Evolutionary conservation across 1,140 invertebrate genomes (phyloP).

Genomic region (Eriosoma lanigerum): DNA sequence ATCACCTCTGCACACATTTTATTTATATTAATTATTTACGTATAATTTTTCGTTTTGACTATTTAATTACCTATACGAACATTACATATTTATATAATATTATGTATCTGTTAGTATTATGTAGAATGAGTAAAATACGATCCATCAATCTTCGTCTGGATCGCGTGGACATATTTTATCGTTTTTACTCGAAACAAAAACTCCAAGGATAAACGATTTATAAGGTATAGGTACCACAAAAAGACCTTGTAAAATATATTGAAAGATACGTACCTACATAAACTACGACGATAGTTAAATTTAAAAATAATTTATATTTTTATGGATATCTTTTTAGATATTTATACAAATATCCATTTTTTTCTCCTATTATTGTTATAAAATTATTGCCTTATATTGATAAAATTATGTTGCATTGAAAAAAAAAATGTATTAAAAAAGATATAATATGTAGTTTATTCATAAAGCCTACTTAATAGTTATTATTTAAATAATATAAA

Average conservation of each 20-base stretch:
- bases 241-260: not conserved
- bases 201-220: slow-evolving; percentile 27
- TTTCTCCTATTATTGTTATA: no score
- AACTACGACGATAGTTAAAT: not conserved
- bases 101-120: not conserved
- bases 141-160: slow-evolving; percentile 31
- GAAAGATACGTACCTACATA: not conserved
- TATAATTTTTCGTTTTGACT: no score
- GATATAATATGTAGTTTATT: no score
- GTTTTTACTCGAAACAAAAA: slow-evolving; percentile 4
- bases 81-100: not conserved
- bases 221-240: not conserved
- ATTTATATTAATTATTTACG: no score
- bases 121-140: slow-evolving; percentile 14
- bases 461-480: no score
- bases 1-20: not conserved
- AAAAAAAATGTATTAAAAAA: no score
- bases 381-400: no score
- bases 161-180: slow-evolving; percentile 11
- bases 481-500: no score
- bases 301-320: not conserved
- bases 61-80: not conserved
- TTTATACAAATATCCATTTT: no score
- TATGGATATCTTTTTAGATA: not conserved
- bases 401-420: no score